Evolutionary conservation across 2,797 vertebrate genomes (phyloP).

Genomic region (Hypotaenidia philippensis): DNA sequence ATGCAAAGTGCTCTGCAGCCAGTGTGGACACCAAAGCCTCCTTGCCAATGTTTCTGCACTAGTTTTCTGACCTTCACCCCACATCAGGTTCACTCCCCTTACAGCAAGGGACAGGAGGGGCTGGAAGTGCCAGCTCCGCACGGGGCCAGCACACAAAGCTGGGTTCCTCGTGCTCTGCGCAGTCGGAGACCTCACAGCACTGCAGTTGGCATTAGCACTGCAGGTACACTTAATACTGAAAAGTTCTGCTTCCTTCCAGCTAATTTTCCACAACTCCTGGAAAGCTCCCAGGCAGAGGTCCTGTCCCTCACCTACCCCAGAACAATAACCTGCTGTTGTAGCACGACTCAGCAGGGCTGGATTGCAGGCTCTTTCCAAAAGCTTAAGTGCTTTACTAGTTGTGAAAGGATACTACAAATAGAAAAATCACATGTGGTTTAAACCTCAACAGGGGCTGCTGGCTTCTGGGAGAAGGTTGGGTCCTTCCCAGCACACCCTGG

Average conservation of each 20-base stretch:
- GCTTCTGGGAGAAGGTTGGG: neutral
- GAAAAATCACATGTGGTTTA: neutral
- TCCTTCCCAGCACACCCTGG: neutral
- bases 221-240: neutral
- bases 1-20: neutral
- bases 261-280: neutral
- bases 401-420: neutral
- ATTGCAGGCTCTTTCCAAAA: neutral
- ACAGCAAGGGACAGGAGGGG: neutral
- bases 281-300: neutral
- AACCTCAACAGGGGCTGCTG: neutral
- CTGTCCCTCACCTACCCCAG: neutral
- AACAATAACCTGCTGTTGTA: neutral
- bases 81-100: neutral
- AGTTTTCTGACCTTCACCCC: constrained; percentile 9
- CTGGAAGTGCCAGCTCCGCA: neutral
- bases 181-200: accelerated
- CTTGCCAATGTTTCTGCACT: neutral
- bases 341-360: neutral
- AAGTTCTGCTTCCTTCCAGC: constrained; percentile 6
- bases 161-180: neutral
- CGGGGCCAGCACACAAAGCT: neutral
- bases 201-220: neutral
- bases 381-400: neutral
- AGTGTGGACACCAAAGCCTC: neutral